Evolutionary conservation across 1,140 invertebrate species (phyloP).

Genomic region (Sitobion miscanthi): DNA sequence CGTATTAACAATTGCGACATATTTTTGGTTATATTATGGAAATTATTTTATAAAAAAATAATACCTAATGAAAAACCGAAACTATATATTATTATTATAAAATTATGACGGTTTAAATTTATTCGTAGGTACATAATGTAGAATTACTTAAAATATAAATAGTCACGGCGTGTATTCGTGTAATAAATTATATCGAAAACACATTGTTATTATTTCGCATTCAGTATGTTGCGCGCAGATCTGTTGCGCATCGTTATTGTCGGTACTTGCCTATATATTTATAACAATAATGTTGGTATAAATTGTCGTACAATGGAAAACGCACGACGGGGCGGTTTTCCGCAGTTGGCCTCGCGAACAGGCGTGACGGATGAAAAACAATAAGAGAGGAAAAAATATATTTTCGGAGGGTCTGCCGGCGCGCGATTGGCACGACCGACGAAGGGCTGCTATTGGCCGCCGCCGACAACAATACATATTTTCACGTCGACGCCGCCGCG

Average conservation of each 20-base stretch:
- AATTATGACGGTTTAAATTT: too few species aligned
- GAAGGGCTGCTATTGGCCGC: conserved; percentile 53
- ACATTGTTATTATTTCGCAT: too few species aligned
- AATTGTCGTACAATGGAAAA: not conserved
- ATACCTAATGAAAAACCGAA: not conserved
- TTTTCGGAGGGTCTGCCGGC: conserved; percentile 45
- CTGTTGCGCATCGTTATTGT: too few species aligned
- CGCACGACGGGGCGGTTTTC: conserved; percentile 18
- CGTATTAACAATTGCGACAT: not conserved
- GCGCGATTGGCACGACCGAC: conserved; percentile 43
- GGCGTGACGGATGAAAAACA: conserved; percentile 36
- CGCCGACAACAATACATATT: conserved; percentile 51
- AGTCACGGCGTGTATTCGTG: not conserved
- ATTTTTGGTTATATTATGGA: not conserved
- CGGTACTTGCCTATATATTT: not conserved
- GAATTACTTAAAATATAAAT: not conserved
- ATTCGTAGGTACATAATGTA: too few species aligned
- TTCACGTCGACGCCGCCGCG: conserved; percentile 21
- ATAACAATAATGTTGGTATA: not conserved
- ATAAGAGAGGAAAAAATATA: conserved; percentile 2
- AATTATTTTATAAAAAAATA: not conserved
- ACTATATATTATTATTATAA: not conserved
- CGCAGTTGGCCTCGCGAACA: not conserved
- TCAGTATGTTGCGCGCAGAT: too few species aligned
- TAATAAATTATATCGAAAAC: too few species aligned